Conservation (phyloP, 1,140 invertebrate genomes). For the Drosophila sulfurigaster region DNA sequence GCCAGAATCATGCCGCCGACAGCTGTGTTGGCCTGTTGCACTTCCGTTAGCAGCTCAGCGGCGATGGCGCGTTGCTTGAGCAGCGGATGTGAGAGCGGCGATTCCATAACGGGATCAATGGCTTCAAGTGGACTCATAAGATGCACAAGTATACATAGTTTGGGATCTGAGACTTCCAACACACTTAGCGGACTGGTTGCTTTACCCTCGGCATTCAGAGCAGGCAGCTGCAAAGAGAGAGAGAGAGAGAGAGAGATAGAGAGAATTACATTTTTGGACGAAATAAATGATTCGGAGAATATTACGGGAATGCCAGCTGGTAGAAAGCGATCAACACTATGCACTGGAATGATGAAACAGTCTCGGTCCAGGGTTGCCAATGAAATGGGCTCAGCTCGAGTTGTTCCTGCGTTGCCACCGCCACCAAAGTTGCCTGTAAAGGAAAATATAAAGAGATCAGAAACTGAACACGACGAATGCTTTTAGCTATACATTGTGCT, state of each 20-base stretch:
- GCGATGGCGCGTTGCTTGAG: slow-evolving; percentile 92
- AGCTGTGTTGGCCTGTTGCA: slow-evolving; percentile 89
- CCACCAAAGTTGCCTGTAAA: slow-evolving; percentile 77
- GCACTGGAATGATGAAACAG: slow-evolving; percentile 95
- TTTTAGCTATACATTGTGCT: too few relatives aligned
- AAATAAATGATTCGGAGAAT: background rate
- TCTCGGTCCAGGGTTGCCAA: slow-evolving; percentile 92
- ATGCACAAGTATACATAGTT: slow-evolving; percentile 93
- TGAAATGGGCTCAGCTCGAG: slow-evolving; percentile 89
- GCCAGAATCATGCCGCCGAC: slow-evolving; percentile 92
- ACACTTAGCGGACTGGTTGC: slow-evolving; percentile 89
- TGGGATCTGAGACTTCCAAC: slow-evolving; percentile 94
- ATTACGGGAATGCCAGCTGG: slow-evolving; percentile 93
- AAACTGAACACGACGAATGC: background rate
- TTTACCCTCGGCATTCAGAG: slow-evolving; percentile 86
- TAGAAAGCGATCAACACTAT: slow-evolving; percentile 93
- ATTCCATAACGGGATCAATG: slow-evolving; percentile 93
- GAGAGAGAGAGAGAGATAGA: too few relatives aligned
- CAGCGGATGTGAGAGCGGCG: slow-evolving; percentile 90
- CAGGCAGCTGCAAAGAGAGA: slow-evolving; percentile 78
- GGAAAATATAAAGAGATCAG: background rate
- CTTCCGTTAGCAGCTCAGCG: slow-evolving; percentile 91
- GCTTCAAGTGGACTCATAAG: slow-evolving; percentile 94
- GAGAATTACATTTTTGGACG: too few relatives aligned
- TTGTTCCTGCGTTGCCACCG: slow-evolving; percentile 59